Percentiles rank a stretch among this genome's conserved stretches.
phyloP scores from a whole-genome alignment of 2,113 vertebrate species.

The Dicentrarchus labrax region DNA sequence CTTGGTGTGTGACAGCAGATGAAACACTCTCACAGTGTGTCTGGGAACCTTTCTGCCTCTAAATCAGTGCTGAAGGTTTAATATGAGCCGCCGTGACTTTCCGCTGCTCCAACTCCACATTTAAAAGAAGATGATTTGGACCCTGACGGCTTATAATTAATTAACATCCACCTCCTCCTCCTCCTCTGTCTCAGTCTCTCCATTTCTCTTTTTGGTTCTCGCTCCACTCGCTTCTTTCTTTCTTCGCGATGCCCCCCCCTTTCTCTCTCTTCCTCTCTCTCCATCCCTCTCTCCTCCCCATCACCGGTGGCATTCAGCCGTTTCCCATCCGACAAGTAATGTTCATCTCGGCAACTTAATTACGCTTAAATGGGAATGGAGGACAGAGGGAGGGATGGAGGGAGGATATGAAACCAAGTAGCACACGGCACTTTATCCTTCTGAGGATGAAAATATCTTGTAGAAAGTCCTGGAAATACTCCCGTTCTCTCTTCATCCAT shows the following conservation, averaged over 20 bases:
- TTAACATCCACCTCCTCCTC: constrained; percentile 45
- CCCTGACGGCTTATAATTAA: constrained; percentile 59
- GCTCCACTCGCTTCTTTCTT: neutral
- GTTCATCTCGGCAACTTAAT: constrained; percentile 49
- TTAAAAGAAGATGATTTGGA: constrained; percentile 50
- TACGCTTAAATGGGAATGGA: constrained; percentile 37
- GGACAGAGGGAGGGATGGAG: constrained; percentile 8
- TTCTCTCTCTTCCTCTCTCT: constrained; percentile 2
- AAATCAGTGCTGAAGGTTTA: constrained; percentile 49
- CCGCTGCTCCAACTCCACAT: constrained; percentile 28
- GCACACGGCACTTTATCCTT: neutral
- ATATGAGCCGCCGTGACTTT: constrained; percentile 42
- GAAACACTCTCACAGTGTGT: neutral
- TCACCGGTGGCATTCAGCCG: constrained; percentile 42
- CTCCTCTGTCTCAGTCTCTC: neutral
- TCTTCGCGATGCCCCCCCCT: neutral
- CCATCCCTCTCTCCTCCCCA: constrained; percentile 22
- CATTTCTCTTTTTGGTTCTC: neutral
- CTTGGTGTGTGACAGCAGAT: neutral
- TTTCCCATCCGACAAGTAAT: constrained; percentile 30
- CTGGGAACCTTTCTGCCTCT: constrained; percentile 10
- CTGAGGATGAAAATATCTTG: neutral
- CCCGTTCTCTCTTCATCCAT: neutral
- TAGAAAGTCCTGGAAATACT: neutral
- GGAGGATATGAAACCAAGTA: neutral